Percentiles rank a stretch among this genome's conserved stretches.
Conservation (phyloP, 2,797 vertebrate species). For the Macrochelys suwanniensis region DNA sequence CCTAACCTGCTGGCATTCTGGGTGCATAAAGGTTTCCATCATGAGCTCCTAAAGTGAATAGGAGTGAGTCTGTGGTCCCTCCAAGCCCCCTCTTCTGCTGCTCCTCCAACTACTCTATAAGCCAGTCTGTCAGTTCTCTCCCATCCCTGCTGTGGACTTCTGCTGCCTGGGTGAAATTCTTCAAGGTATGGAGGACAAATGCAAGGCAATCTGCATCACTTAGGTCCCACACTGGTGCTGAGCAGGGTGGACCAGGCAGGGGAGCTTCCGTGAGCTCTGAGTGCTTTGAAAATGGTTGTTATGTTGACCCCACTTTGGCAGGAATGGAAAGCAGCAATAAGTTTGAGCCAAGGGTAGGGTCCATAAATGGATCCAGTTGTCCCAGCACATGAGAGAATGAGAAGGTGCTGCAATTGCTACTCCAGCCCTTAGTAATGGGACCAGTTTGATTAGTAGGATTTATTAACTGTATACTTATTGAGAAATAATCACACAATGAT, state of each 20-base stretch:
- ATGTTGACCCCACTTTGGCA: not conserved
- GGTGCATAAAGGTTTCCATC: not conserved
- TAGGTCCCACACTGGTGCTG: not conserved
- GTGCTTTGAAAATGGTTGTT: not conserved
- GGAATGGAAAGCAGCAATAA: not conserved
- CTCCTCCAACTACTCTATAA: not conserved
- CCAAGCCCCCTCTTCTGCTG: not conserved
- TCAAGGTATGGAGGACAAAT: not conserved
- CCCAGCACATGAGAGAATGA: not conserved
- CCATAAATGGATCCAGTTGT: not conserved
- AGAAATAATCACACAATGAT: not conserved
- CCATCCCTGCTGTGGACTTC: not conserved
- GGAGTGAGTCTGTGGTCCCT: not conserved
- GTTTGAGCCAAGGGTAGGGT: rapidly evolving
- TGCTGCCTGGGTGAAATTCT: slow-evolving; percentile 5
- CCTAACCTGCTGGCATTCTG: not conserved
- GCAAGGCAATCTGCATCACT: not conserved
- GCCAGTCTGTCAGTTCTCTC: not conserved
- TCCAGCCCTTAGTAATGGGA: not conserved
- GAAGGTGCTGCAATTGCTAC: not conserved
- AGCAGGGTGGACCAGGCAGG: not conserved
- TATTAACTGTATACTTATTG: not conserved
- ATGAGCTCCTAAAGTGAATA: not conserved
- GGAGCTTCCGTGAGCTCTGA: not conserved
- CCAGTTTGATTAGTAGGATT: not conserved